Evolutionary conservation across 2,113 vertebrate genomes (phyloP).

Genomic region (Prochilodus magdalenae): DNA sequence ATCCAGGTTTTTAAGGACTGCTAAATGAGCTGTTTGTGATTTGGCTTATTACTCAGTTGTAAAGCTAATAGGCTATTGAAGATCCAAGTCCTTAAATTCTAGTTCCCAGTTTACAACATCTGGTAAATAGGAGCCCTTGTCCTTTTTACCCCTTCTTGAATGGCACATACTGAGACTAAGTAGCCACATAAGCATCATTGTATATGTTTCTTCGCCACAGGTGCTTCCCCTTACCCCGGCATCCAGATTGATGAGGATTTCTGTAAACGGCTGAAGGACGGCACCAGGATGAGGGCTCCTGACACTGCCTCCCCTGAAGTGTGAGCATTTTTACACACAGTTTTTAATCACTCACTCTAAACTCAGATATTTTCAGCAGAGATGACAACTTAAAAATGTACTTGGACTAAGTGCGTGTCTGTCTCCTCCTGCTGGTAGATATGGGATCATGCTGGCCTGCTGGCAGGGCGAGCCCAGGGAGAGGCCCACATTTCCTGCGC

Average conservation of each 20-base stretch:
- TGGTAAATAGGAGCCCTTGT: too few relatives aligned
- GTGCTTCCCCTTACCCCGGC: slow-evolving; percentile 95
- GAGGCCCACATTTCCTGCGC: slow-evolving; percentile 88
- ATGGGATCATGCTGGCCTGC: slow-evolving; percentile 94
- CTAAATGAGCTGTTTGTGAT: too few relatives aligned
- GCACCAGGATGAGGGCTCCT: slow-evolving; percentile 93
- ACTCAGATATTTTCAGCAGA: background rate
- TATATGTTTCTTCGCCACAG: slow-evolving; percentile 67
- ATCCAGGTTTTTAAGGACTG: too few relatives aligned
- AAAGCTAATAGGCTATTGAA: too few relatives aligned
- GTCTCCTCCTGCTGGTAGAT: slow-evolving; percentile 80
- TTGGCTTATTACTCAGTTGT: too few relatives aligned
- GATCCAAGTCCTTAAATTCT: too few relatives aligned
- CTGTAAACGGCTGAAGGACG: slow-evolving; percentile 91
- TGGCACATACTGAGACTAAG: background rate
- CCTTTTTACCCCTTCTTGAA: too few relatives aligned
- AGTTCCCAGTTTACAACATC: too few relatives aligned
- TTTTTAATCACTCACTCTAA: too few relatives aligned
- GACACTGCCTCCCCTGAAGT: slow-evolving; percentile 94
- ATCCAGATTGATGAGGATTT: slow-evolving; percentile 98
- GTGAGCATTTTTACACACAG: slow-evolving; percentile 70
- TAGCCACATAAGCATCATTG: background rate
- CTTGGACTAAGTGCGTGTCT: slow-evolving; percentile 32
- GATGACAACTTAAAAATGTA: background rate
- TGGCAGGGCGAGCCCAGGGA: slow-evolving; percentile 95